Evolutionary conservation across 2,113 vertebrate genomes (phyloP).

Genomic region (Romanogobio albipinnatus): DNA sequence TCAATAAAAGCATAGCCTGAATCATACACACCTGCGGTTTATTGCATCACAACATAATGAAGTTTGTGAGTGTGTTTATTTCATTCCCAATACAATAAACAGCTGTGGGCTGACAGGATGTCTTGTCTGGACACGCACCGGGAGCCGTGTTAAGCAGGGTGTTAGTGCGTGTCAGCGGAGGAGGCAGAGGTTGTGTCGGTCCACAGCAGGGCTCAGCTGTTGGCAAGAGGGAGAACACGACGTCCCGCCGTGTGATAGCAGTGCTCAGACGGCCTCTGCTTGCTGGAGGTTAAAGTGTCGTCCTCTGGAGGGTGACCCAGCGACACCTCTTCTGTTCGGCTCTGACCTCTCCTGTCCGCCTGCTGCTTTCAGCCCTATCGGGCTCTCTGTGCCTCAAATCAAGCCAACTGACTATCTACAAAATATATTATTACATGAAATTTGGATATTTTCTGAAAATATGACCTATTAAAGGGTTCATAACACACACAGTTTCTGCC

Average conservation of each 20-base stretch:
- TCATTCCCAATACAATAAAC: background rate
- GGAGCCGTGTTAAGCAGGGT: constrained; percentile 25
- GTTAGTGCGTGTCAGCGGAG: constrained; percentile 21
- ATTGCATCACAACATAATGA: background rate
- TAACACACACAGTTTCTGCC: no score
- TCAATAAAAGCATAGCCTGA: background rate
- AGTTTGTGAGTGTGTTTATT: background rate
- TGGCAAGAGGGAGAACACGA: constrained; percentile 51
- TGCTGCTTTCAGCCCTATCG: constrained; percentile 30
- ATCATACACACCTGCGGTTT: background rate
- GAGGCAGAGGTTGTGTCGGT: constrained; percentile 48
- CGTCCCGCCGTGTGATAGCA: constrained; percentile 52
- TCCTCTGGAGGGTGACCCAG: constrained; percentile 52
- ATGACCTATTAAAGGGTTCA: constrained; percentile 50
- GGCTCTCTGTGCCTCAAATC: background rate
- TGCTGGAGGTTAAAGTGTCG: constrained; percentile 34
- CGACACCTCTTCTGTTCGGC: constrained; percentile 29
- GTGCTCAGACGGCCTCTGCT: constrained; percentile 42
- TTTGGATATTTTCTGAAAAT: constrained; percentile 57
- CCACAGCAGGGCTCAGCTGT: constrained; percentile 38
- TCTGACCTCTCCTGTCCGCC: constrained; percentile 55
- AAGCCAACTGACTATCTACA: background rate
- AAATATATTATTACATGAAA: background rate
- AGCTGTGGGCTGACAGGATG: background rate
- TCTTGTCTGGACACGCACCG: constrained; percentile 33